A percentile compares a stretch with the other conserved stretches of the same genome.
These are phyloP conservation scores for Bovichtus variegatus DNA, from an alignment of 2,797 vertebrate genomes.

Conservation along the genomic window DNA sequence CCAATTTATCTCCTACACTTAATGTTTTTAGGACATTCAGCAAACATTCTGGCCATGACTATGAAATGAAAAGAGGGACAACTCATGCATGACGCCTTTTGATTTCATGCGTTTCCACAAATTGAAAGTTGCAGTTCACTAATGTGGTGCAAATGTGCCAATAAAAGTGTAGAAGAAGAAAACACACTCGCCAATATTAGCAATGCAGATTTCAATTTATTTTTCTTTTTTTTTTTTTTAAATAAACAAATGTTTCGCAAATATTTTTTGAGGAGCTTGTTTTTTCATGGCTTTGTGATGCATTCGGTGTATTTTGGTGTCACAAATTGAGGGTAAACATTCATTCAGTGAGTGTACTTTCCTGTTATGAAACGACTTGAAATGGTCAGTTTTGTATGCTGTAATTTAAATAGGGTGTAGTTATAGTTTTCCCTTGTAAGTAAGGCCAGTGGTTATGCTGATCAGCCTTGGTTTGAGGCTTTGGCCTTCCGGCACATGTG, in stretches of 20 bases:
- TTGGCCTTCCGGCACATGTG: conserved; percentile 41
- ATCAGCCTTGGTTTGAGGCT: conserved; percentile 55
- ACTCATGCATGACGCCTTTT: background rate
- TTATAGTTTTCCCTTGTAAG: conserved; percentile 56
- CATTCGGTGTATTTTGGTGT: background rate
- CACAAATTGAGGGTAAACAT: background rate
- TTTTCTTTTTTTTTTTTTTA: no score
- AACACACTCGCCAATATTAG: background rate
- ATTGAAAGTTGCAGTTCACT: background rate
- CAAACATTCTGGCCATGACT: background rate
- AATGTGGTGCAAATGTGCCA: background rate
- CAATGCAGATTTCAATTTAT: background rate
- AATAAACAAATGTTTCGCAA: no score
- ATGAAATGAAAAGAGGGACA: background rate
- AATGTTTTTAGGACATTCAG: background rate
- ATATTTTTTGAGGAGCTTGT: background rate
- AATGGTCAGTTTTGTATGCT: conserved; percentile 34
- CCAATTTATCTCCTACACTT: background rate
- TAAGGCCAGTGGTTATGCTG: conserved; percentile 47
- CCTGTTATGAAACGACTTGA: conserved; percentile 31
- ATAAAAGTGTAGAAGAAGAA: background rate
- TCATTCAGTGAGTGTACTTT: background rate
- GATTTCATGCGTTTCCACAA: background rate
- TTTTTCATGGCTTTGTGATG: background rate
- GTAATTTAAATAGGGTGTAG: conserved; percentile 55